Percentiles rank a stretch among this genome's conserved stretches.
phyloP scores from a whole-genome alignment of 2,888 invertebrate species.

The Lasioglossum lativentre region DNA sequence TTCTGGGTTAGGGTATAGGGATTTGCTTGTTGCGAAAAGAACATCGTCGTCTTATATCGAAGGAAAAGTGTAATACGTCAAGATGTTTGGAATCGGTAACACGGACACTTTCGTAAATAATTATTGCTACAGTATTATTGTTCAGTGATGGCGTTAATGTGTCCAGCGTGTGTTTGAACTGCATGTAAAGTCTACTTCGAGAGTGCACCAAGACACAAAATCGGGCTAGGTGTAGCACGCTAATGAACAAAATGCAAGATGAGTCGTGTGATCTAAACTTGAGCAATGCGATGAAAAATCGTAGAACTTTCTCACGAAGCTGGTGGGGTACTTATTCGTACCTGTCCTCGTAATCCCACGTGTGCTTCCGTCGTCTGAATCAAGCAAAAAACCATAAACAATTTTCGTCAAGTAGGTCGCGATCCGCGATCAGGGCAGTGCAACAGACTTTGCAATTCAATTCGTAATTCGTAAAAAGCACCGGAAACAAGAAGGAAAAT shows the following conservation, averaged over 20 bases:
- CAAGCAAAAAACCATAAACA: conserved; percentile 75
- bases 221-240: conserved; percentile 33
- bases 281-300: conserved; percentile 45
- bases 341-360: conserved; percentile 87
- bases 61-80: no score
- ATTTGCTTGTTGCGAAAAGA: no score
- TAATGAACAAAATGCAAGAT: conserved; percentile 38
- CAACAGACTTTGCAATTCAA: neutral
- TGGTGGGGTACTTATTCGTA: conserved; percentile 76
- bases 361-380: conserved; percentile 86
- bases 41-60: no score
- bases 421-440: conserved; percentile 33
- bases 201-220: conserved; percentile 32
- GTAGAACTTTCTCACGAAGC: conserved; percentile 63
- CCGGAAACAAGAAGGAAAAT: neutral
- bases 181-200: conserved; percentile 29
- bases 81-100: neutral
- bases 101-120: neutral
- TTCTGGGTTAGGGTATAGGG: no score
- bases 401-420: conserved; percentile 54
- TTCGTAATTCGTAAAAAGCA: neutral
- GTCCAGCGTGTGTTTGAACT: conserved; percentile 8
- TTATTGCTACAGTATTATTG: neutral
- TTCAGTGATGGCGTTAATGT: neutral
- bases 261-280: conserved; percentile 41